Evolutionary conservation across 2,113 vertebrate species (phyloP), one percentile per base, ranked within the genome.

Genomic region (Plecturocebus donacophilus): DNA sequence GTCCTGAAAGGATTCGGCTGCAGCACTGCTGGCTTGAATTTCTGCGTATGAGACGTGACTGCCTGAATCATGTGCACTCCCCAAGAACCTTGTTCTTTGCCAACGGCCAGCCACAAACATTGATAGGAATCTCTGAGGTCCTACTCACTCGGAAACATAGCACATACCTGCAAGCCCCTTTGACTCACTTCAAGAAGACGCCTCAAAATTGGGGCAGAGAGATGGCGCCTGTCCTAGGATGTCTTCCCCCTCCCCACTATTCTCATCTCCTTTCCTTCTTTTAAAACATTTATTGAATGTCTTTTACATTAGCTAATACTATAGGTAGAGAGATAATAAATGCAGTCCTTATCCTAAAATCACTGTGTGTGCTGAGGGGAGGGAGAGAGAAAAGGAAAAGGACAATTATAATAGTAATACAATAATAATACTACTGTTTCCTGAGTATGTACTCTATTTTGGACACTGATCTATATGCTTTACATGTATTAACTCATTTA

Each of bases 401-500:
- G 68, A 30, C n/a, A n/a, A 52, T 32, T 35, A 19, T 0, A 13
- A 23, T 2, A 20, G 12, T 6, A 20, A 2, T 0, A 8, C 8
- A 12, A 27, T 13, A 49, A 25, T 12, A 13, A 40, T 2, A 47
- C 81, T 13, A 13, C 66, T 52, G 17, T 32, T 40, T 30, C 13
- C 40, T 4, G 80, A 86, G 70, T n/a, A 40, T 61, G 47, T 38
- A 17, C 2, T 87, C 80, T 61, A 17, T 35, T 52, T 13, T 30
- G 85, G 70, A 68, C 35, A 47, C 1, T 14, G 54, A 45, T 47
- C 61, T 40, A 0, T 1, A 0, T 45, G 47, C 61, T 87, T 73
- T 42, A 9, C 16, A 32, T 1, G 13, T 2, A 77, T 9, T 71
- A 52, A n/a, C 66, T 92, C 80, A 58, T 42, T 56, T 42, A 21